A percentile compares a stretch with the other conserved stretches of the same genome.
Evolutionary conservation across 2,113 vertebrate genomes (phyloP).

Genomic region (Cephalopholis sonnerati): DNA sequence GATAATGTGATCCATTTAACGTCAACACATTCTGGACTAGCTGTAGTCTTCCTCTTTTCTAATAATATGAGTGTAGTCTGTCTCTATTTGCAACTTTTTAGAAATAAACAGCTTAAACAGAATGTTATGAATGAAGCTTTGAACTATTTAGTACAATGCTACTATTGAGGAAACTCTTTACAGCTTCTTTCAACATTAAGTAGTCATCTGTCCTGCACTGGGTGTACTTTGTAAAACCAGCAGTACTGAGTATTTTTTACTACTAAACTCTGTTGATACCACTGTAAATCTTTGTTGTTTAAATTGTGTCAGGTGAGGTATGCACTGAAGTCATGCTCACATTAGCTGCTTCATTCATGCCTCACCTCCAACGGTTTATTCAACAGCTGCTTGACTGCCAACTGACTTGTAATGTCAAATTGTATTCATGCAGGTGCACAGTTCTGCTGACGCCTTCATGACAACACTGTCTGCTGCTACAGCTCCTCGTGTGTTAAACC

Average conservation of each 20-base stretch:
- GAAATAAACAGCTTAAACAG: too few species aligned
- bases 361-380: background rate
- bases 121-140: too few species aligned
- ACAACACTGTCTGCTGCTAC: background rate
- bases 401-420: background rate
- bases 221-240: too few species aligned
- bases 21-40: too few species aligned
- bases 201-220: background rate
- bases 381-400: background rate
- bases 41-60: too few species aligned
- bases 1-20: too few species aligned
- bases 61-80: too few species aligned
- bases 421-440: background rate
- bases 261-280: background rate
- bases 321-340: background rate
- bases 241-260: background rate
- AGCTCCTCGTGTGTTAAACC: background rate
- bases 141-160: too few species aligned
- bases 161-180: background rate
- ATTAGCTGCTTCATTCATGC: background rate
- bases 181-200: background rate
- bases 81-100: too few species aligned
- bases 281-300: background rate
- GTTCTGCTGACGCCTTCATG: background rate
- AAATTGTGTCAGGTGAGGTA: background rate